These are phyloP conservation scores for Eupeodes latifasciatus DNA, from an alignment of 2,888 invertebrate genomes.

Conservation along the genomic window DNA sequence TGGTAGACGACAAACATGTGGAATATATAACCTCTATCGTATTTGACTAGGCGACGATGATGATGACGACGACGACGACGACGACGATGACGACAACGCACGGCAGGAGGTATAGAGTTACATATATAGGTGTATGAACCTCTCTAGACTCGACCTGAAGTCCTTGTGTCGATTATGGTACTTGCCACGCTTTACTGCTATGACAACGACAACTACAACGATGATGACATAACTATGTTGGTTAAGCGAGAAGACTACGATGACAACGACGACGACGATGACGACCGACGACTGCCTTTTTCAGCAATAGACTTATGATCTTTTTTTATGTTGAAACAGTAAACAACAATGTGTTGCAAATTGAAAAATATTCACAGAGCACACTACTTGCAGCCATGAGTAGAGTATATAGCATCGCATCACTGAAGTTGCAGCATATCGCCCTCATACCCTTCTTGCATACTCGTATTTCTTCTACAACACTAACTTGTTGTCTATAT, in stretches of 20 bases:
- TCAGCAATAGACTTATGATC: conserved; percentile 39
- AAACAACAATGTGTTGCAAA: conserved; percentile 74
- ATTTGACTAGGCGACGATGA: not conserved
- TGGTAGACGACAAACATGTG: conserved; percentile 44
- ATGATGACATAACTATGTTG: conserved; percentile 27
- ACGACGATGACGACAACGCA: too few relatives aligned
- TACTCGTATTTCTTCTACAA: not conserved
- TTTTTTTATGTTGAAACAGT: conserved; percentile 56
- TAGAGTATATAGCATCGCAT: too few relatives aligned
- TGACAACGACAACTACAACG: conserved; percentile 7
- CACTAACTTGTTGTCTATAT: conserved; percentile 35
- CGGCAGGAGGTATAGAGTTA: not conserved
- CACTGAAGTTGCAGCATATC: too few relatives aligned
- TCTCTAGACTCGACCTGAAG: conserved; percentile 21
- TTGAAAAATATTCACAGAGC: conserved; percentile 67
- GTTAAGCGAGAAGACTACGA: conserved; percentile 8
- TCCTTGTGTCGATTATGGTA: conserved; percentile 46
- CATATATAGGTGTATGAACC: conserved; percentile 14
- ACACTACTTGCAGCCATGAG: conserved; percentile 16
- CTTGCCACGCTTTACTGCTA: conserved; percentile 14
- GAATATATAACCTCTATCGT: conserved; percentile 47
- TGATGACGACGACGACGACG: not conserved
- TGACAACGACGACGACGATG: conserved; percentile 24
- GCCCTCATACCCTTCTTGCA: too few relatives aligned
- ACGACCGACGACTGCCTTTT: conserved; percentile 47